Base-by-base conservation (phyloP, 2,888 invertebrate genomes). In the Diplazon laetatorius region DNA sequence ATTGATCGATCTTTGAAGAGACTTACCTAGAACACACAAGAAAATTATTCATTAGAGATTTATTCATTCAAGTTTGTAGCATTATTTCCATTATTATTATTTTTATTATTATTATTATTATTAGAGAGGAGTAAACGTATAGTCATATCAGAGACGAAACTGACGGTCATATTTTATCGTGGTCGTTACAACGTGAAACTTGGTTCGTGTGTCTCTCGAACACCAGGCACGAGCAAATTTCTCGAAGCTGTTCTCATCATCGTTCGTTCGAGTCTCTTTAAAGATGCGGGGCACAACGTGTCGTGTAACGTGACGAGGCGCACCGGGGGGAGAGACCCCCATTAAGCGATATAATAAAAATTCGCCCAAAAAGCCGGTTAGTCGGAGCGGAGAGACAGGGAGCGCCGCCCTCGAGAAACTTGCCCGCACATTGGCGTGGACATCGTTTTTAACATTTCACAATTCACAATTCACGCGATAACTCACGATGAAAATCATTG, bases 321-420 rank as follows among this genome's bases (percentile, higher is more conserved):
- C 78, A 80, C 71, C 80, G 82, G 80, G 82, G 83, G 30, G 30
- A n/a, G n/a, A n/a, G n/a, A n/a, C n/a, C n/a, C 85, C 87, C 84
- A 84, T 87, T 87, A 87, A 85, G 80, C 82, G 85, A 87, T 87
- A 86, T 87, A 86, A 86, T 87, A 87, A 87, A n/a, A 87, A 87
- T 83, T 86, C 84, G 82, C 83, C 80, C 83, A 84, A 87, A 87
- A 87, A 85, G 84, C 85, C 84, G 85, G 87, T 86, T 87, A 86
- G 85, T 78, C 80, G 79, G 73, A 77, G 82, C 39, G 74, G 65
- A 52, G 69, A 59, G 42, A 30, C 65, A 44, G 39, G 22, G 76
- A 63, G 72, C 78, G 72, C n/a, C n/a, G n/a, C 80, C 81, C 77
- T 80, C 81, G 65, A 76, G 69, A 42, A 80, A 78, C 77, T 55